Base-by-base conservation (phyloP, 2,113 vertebrate species). In the Cryptomyrus ogoouensis region DNA sequence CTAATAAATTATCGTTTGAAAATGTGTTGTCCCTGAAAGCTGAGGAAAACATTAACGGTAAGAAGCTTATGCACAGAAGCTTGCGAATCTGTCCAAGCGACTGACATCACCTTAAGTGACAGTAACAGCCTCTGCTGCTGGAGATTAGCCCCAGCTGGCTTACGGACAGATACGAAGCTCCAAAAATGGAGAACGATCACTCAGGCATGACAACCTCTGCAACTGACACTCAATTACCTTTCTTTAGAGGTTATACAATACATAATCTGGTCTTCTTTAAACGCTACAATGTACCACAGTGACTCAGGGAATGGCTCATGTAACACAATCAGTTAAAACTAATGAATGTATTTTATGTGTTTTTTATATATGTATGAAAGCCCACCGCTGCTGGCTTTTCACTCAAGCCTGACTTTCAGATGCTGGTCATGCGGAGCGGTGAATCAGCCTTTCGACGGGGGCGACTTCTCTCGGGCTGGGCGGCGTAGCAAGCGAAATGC, bases 401-500 rank as follows among this genome's bases (percentile, higher is more conserved):
- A 80, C 35, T 39, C 35, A 80, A 80, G 74, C 5, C 35, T 42
- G 74, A 80, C 2, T 50, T 50, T 86, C 46, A 47, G 47, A 49
- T 86, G 83, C 47, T 15, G 83, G 7, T 46, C 21, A 3, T 85
- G 35, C 39, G 2, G 39, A 85, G 74, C 17, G 7, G 8, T 44
- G 83, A 85, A 49, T 85, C 42, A 85, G 47, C 10, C 83, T 50
- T 86, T 86, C 44, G 7, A 50, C 24, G 83, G 44, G 44, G 83
- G 53, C 35, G 53, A 56, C 35, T 66, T 49, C 24, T 87, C 46
- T 49, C 49, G 5, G 21, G 85, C 15, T 88, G 39, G 62, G 87
- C 56, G 52, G 87, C 19, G 2, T 46, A 44, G 27, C 27, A 5
- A 90, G 70, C 21, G 58, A 85, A 91, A 90, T 88, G 62, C 90